A percentile compares a stretch with the other conserved stretches of the same genome.
These are phyloP conservation scores for Zaprionus kolodkinae DNA, from an alignment of 1,140 invertebrate species.

Conservation along the genomic window DNA sequence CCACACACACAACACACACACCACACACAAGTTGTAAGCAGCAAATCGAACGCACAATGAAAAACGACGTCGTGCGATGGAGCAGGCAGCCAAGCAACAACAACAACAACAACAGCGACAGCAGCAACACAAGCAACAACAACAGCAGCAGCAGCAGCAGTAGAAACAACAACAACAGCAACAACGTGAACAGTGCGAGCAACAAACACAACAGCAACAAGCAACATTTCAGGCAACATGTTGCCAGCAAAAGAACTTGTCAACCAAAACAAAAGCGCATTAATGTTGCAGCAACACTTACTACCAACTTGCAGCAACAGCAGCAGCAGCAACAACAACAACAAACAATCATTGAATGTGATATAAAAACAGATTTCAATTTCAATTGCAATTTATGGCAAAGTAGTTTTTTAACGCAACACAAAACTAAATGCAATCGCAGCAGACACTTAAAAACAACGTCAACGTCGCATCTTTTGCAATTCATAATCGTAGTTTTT, in stretches of 20 bases:
- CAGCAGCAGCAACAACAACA: slow-evolving; percentile 47
- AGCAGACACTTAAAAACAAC: slow-evolving; percentile 41
- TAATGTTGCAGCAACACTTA: slow-evolving; percentile 45
- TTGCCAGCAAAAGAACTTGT: slow-evolving; percentile 53
- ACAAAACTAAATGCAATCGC: slow-evolving; percentile 50
- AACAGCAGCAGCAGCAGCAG: slow-evolving; percentile 25
- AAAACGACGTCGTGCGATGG: slow-evolving; percentile 84
- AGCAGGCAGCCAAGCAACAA: slow-evolving; percentile 64
- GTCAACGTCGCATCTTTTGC: slow-evolving; percentile 56
- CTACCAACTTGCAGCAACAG: slow-evolving; percentile 21
- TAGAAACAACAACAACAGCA: slow-evolving; percentile 25
- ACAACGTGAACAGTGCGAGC: slow-evolving; percentile 4
- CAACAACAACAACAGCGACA: slow-evolving; percentile 32
- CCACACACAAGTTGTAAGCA: slow-evolving; percentile 21
- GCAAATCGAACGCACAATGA: slow-evolving; percentile 83
- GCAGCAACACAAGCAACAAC: slow-evolving; percentile 19
- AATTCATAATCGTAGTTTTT: slow-evolving; percentile 80
- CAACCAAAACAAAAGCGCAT: slow-evolving; percentile 29
- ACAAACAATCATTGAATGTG: slow-evolving; percentile 80
- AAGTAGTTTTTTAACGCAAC: slow-evolving; percentile 74
- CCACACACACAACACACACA: neutral
- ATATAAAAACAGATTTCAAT: slow-evolving; percentile 76
- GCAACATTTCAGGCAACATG: slow-evolving; percentile 52
- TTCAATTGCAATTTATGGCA: slow-evolving; percentile 80
- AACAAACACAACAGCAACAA: slow-evolving; percentile 45